Evolutionary conservation across 2,888 invertebrate species (phyloP).

Genomic region (Eurytoma adleriae): DNA sequence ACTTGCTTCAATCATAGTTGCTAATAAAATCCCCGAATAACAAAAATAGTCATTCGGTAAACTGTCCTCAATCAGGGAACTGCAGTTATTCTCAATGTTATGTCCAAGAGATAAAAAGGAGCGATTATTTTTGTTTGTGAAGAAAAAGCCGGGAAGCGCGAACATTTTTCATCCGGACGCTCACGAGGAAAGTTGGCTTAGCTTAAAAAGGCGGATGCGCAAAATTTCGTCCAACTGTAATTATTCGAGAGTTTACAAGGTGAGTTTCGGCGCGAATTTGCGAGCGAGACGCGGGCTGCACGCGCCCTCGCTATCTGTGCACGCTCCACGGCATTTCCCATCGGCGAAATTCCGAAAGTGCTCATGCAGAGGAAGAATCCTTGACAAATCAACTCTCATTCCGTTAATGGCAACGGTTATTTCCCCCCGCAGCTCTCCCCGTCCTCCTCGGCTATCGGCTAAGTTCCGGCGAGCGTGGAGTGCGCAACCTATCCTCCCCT

Average conservation of each 20-base stretch:
- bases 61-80: no score
- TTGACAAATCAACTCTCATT: slow-evolving; percentile 59
- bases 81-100: no score
- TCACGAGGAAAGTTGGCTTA: no score
- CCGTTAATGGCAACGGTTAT: slow-evolving; percentile 59
- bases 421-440: slow-evolving; percentile 27
- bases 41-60: no score
- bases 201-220: no score
- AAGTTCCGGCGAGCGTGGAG: slow-evolving; percentile 27
- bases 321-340: neutral
- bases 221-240: no score
- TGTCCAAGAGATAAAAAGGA: no score
- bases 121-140: no score
- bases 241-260: neutral
- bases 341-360: slow-evolving; percentile 19
- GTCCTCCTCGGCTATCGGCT: neutral
- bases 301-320: neutral
- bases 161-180: no score
- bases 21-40: no score
- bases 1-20: no score
- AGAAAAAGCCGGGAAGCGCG: no score
- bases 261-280: neutral
- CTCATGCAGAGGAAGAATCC: slow-evolving; percentile 43
- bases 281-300: neutral
- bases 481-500: neutral